Base-by-base conservation (phyloP, 2,888 invertebrate species). In the Halictus ligatus region DNA sequence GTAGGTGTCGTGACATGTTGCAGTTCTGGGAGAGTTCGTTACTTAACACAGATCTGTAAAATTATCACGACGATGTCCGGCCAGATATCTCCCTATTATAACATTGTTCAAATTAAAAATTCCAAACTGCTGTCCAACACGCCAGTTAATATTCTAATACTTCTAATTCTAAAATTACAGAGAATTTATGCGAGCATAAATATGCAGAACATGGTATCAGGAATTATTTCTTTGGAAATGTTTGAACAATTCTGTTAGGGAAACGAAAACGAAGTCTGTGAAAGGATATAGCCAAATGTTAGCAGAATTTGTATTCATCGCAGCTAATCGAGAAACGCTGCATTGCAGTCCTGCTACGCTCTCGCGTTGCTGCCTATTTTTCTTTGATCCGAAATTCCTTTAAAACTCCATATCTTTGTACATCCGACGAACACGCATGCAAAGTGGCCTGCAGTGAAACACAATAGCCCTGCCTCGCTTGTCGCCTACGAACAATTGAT, bases 1-100 rank as follows among this genome's bases (percentile, higher is more conserved):
- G 81, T 77, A 80, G 69, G 48, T 72, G 75, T 48, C 58, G 58
- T 35, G 69, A 69, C 21, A 67, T 54, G 15, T 46, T 43, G 18
- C 54, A 15, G 21, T 76, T 73, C 46, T 35, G 25, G 46, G 18
- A 21, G 10, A 46, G 25, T 60, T 15, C 35, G 40, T 71, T 21
- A 35, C 21, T 50, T 75, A 58, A 58, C 43, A 13, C 73, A 18
- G n/a, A 21, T 43, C 40, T 0, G 50, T 43, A 43, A 40, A 54
- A 67, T 67, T 67, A 21, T 35, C 35, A 29, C 29, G 35, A 29
- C 2, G 6, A 15, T 8, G 25, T 15, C 7, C 64, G 29, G 13
- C 15, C 6, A 29, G 29, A 18, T 12, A 29, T 60, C 25, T 12
- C 25, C 1, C 2, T 10, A 1, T 13, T 60, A 5, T 25, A 13